Percentiles rank a stretch among this genome's conserved stretches.
Evolutionary conservation across 37 sponge, comb jelly and placozoan species (phyloP).

Genomic region (Hormiphora californensis): DNA sequence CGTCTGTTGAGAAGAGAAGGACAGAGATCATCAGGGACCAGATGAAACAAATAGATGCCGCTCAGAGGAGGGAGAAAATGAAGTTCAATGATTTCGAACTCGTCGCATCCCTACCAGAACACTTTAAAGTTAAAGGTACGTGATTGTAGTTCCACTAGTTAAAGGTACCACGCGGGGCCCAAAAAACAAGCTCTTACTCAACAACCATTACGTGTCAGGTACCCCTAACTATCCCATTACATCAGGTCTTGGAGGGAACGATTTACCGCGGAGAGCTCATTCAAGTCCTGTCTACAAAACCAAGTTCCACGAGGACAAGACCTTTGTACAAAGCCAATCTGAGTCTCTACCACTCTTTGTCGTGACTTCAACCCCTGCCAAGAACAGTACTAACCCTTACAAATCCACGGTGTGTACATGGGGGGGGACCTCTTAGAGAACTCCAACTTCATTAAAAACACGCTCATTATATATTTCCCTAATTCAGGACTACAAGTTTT

Average conservation of each 20-base stretch:
- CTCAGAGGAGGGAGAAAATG: neutral
- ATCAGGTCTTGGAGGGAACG: constrained; percentile 38
- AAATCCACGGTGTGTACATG: no score
- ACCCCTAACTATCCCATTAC: no score
- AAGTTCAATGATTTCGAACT: constrained; percentile 34
- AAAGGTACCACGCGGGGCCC: neutral
- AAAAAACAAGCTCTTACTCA: no score
- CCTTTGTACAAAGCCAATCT: neutral
- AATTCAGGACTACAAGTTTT: no score
- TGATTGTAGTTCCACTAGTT: neutral
- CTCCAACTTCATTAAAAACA: no score
- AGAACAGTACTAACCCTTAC: no score
- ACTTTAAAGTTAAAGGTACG: constrained; percentile 31
- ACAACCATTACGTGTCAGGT: no score
- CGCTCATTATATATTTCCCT: no score
- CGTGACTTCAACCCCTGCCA: neutral
- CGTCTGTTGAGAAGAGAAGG: constrained; percentile 39
- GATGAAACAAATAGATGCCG: constrained; percentile 13
- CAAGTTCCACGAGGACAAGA: neutral
- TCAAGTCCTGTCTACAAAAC: constrained; percentile 45
- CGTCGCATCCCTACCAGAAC: constrained; percentile 35
- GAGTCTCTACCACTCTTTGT: constrained; percentile 36
- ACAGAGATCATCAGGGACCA: constrained; percentile 39
- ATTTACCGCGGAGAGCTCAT: neutral
- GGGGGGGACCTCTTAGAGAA: no score